phyloP scores from a whole-genome alignment of 2,888 invertebrate species.

The Amphipyra berbera region DNA sequence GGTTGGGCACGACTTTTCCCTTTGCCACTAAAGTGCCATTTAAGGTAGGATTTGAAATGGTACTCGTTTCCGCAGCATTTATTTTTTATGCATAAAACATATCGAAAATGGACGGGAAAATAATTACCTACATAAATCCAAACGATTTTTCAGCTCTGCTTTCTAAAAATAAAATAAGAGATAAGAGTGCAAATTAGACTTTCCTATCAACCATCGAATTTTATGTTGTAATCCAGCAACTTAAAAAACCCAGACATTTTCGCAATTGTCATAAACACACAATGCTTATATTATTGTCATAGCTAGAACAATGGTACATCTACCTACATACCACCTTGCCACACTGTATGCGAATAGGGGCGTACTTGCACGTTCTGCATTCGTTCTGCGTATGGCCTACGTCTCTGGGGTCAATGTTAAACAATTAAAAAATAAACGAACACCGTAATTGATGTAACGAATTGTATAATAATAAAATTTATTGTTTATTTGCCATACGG shows the following conservation, averaged over 20 bases:
- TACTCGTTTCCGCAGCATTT: not conserved
- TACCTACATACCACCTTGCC: constrained; percentile 46
- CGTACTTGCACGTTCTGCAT: constrained; percentile 36
- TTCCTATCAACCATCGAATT: no score
- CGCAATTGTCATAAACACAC: constrained; percentile 35
- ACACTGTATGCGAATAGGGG: constrained; percentile 37
- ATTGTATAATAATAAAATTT: constrained; percentile 49
- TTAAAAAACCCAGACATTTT: constrained; percentile 26
- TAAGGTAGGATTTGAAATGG: constrained; percentile 12
- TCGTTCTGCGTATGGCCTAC: constrained; percentile 32
- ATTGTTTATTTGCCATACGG: constrained; percentile 30
- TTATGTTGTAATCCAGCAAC: constrained; percentile 11
- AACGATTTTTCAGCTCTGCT: no score
- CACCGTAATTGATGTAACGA: constrained; percentile 51
- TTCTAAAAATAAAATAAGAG: no score
- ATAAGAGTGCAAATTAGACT: no score
- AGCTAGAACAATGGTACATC: constrained; percentile 52
- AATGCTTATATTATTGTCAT: constrained; percentile 43
- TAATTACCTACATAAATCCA: no score
- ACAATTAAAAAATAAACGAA: constrained; percentile 50
- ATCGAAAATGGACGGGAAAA: no score
- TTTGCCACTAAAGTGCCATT: constrained; percentile 13
- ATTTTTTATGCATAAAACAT: not conserved
- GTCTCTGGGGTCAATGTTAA: constrained; percentile 55
- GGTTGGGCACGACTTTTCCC: constrained; percentile 32